These are phyloP conservation scores for Phoenoteleia sp. DNA, from an alignment of 2,888 invertebrate species.

Conservation along the genomic window DNA sequence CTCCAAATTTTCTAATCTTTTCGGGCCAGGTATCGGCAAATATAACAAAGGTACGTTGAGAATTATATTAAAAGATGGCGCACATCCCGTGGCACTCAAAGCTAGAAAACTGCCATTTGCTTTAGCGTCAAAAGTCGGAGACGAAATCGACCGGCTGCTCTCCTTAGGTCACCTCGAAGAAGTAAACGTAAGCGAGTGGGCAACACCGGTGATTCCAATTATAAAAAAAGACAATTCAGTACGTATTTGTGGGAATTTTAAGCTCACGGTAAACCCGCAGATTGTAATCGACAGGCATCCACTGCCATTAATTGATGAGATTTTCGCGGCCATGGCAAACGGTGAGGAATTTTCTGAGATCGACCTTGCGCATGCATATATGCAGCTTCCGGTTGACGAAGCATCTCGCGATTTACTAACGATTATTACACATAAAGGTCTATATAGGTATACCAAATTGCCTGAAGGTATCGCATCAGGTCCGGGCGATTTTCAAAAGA, in stretches of 20 bases:
- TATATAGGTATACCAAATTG: slow-evolving; percentile 11
- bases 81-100: slow-evolving; percentile 39
- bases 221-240: slow-evolving; percentile 80
- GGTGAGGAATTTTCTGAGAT: slow-evolving; percentile 75
- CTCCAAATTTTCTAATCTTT: background rate
- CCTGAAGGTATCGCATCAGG: slow-evolving; percentile 18
- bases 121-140: slow-evolving; percentile 48
- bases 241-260: too few species aligned
- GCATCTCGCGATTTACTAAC: slow-evolving; percentile 2
- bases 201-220: slow-evolving; percentile 82
- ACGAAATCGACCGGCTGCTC: slow-evolving; percentile 73
- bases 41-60: slow-evolving; percentile 23
- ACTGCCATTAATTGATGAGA: slow-evolving; percentile 66
- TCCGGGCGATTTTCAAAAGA: slow-evolving; percentile 20
- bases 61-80: slow-evolving; percentile 53
- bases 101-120: slow-evolving; percentile 38
- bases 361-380: slow-evolving; percentile 80
- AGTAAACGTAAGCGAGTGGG: slow-evolving; percentile 77
- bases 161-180: slow-evolving; percentile 62
- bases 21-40: background rate
- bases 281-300: slow-evolving; percentile 75
- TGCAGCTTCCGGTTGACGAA: slow-evolving; percentile 79
- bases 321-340: slow-evolving; percentile 66
- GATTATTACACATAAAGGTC: slow-evolving; percentile 9
- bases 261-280: slow-evolving; percentile 80